Percentiles rank a stretch among this genome's conserved stretches.
phyloP scores from a whole-genome alignment of 2,797 vertebrate species.

The Anisognathus igniventris region DNA sequence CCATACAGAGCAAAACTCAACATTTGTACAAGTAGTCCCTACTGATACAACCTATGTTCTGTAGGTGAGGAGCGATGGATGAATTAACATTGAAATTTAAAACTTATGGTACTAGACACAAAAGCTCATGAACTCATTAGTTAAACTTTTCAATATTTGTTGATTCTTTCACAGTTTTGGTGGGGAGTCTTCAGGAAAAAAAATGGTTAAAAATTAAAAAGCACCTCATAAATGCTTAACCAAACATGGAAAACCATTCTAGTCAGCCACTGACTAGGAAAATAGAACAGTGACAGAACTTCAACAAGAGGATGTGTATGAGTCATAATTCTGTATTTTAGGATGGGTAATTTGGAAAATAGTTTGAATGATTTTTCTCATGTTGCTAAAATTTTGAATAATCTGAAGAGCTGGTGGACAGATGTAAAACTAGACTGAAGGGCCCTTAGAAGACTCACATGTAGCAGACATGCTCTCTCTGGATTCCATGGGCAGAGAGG shows the following conservation, averaged over 20 bases:
- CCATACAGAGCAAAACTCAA: background rate
- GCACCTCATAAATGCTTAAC: background rate
- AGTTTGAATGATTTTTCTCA: background rate
- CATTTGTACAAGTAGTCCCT: background rate
- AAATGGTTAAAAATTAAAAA: background rate
- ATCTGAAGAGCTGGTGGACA: background rate
- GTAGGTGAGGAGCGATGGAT: background rate
- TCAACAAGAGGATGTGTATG: background rate
- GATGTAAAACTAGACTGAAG: background rate
- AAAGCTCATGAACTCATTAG: background rate
- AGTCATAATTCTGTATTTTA: background rate
- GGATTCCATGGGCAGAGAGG: background rate
- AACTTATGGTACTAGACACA: background rate
- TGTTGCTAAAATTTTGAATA: background rate
- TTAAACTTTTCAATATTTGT: background rate
- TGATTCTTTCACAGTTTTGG: background rate
- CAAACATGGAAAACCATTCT: background rate
- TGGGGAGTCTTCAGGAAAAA: background rate
- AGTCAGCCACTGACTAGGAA: background rate
- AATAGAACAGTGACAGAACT: background rate
- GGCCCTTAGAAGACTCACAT: accelerated
- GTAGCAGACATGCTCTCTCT: background rate
- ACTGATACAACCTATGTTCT: background rate
- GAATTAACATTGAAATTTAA: background rate
- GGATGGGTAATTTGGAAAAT: background rate